Evolutionary conservation across 2,888 invertebrate species (phyloP).

Genomic region (Phaonia tiefii): DNA sequence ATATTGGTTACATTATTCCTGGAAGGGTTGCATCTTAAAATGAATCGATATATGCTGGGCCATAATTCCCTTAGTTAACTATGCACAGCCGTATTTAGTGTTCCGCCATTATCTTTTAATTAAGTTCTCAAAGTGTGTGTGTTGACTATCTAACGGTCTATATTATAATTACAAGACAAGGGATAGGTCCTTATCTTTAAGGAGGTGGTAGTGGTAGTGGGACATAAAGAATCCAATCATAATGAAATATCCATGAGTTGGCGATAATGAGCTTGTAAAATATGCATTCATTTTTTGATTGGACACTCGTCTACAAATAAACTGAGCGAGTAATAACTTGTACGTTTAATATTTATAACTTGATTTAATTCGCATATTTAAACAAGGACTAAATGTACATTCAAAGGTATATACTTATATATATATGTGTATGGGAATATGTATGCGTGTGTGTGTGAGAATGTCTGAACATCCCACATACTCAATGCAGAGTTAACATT

Average conservation of each 20-base stretch:
- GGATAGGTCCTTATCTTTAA: no score
- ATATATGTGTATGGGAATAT: no score
- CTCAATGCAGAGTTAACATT: neutral
- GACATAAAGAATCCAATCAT: neutral
- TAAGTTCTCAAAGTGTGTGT: slow-evolving; percentile 48
- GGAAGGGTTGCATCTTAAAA: no score
- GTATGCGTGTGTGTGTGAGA: neutral
- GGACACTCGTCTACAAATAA: neutral
- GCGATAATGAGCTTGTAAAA: slow-evolving; percentile 1
- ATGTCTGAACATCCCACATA: no score
- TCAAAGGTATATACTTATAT: no score
- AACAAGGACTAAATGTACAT: neutral
- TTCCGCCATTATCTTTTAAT: slow-evolving; percentile 64
- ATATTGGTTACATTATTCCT: no score
- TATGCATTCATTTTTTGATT: slow-evolving; percentile 23
- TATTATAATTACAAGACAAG: no score
- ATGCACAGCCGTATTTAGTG: slow-evolving; percentile 14
- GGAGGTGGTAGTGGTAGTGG: no score
- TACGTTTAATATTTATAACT: slow-evolving; percentile 32
- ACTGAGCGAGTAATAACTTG: neutral
- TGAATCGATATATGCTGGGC: no score
- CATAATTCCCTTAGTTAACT: no score
- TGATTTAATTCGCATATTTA: neutral
- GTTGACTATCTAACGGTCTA: neutral
- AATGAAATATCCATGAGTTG: neutral